Conservation (phyloP, 2,888 invertebrate species). For the Pseudoips prasinana region DNA sequence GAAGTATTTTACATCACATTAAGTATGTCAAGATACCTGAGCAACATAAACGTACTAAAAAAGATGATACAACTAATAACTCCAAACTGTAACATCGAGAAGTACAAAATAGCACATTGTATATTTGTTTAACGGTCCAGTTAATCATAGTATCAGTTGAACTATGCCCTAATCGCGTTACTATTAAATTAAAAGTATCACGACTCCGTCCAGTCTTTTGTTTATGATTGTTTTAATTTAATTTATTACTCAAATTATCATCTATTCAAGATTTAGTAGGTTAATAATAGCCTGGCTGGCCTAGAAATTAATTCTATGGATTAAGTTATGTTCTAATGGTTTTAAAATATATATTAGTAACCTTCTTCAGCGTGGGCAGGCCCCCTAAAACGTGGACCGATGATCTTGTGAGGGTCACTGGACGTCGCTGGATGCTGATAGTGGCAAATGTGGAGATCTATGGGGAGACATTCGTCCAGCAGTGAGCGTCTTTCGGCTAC, state of each 20-base stretch:
- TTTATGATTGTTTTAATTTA: slow-evolving; percentile 29
- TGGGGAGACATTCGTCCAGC: too few relatives aligned
- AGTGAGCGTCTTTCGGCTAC: too few relatives aligned
- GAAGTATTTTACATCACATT: too few relatives aligned
- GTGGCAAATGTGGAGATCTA: too few relatives aligned
- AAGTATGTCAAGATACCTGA: too few relatives aligned
- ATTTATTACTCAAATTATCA: slow-evolving; percentile 24
- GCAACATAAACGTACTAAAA: too few relatives aligned
- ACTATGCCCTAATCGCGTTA: slow-evolving; percentile 29
- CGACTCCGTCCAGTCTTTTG: slow-evolving; percentile 18
- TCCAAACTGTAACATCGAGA: background rate
- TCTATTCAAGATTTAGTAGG: slow-evolving; percentile 26
- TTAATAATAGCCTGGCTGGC: slow-evolving; percentile 18
- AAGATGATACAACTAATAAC: background rate
- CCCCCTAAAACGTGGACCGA: too few relatives aligned
- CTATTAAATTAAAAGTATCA: slow-evolving; percentile 33
- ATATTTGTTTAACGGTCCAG: slow-evolving; percentile 25
- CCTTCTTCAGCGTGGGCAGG: too few relatives aligned
- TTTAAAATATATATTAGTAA: too few relatives aligned
- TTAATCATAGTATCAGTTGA: slow-evolving; percentile 27
- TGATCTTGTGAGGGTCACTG: too few relatives aligned
- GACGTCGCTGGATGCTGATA: too few relatives aligned
- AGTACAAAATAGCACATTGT: background rate
- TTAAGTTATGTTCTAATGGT: slow-evolving; percentile 6
- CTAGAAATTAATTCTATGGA: slow-evolving; percentile 5